Conservation (phyloP, 1,140 invertebrate species). For the Pectinophora gossypiella region DNA sequence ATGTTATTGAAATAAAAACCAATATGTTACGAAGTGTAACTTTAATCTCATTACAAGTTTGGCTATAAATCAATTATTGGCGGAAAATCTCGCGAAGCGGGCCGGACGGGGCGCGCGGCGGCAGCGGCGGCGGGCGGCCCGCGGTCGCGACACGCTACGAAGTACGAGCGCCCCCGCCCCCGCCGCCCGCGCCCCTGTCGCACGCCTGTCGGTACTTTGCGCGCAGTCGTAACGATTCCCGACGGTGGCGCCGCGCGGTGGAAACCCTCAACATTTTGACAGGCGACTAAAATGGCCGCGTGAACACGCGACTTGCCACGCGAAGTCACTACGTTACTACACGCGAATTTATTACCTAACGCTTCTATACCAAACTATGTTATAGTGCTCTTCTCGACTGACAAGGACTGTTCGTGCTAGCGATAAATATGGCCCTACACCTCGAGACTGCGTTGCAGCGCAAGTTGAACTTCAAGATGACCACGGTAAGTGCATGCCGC, state of each 20-base stretch:
- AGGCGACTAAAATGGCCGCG: constrained; percentile 67
- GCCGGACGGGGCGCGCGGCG: background rate
- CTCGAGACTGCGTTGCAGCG: constrained; percentile 70
- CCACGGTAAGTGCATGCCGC: constrained; percentile 70
- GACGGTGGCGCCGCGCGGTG: constrained; percentile 49
- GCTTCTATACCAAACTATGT: constrained; percentile 48
- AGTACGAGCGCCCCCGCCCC: background rate
- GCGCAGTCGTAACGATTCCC: constrained; percentile 62
- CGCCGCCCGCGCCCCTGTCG: background rate
- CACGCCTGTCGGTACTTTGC: constrained; percentile 34
- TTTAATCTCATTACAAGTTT: constrained; percentile 65
- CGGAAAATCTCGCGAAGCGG: constrained; percentile 29
- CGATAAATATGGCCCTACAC: constrained; percentile 59
- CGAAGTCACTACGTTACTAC: constrained; percentile 47
- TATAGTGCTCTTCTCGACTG: constrained; percentile 48
- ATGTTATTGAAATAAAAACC: constrained; percentile 15
- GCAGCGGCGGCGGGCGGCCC: no score
- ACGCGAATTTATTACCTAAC: constrained; percentile 52
- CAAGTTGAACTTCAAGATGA: constrained; percentile 72
- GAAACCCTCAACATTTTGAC: constrained; percentile 52
- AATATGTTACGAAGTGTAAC: constrained; percentile 42
- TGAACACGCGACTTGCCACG: constrained; percentile 65
- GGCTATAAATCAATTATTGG: constrained; percentile 55
- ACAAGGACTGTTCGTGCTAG: constrained; percentile 30
- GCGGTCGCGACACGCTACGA: no score